A percentile compares a stretch with the other conserved stretches of the same genome.
Conservation (phyloP, 2,113 vertebrate species). For the Trematocara marginatum region DNA sequence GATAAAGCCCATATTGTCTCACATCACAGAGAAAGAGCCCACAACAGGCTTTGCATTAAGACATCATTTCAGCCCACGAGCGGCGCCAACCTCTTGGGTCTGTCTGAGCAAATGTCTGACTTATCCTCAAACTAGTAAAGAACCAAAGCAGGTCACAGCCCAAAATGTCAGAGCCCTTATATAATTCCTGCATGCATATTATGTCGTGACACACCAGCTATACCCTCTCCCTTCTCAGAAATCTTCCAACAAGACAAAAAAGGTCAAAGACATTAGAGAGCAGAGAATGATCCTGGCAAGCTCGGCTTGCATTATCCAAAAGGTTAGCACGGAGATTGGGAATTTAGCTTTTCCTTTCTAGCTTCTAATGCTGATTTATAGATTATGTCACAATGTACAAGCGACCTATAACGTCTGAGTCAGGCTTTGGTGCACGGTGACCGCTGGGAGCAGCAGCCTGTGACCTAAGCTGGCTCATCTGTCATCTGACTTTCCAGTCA, state of each 20-base stretch:
- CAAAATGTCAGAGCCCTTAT: conserved; percentile 59
- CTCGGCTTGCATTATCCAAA: background rate
- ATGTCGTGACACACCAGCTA: background rate
- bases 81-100: conserved; percentile 9
- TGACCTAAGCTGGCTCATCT: background rate
- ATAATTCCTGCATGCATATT: conserved; percentile 37
- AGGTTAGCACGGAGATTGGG: background rate
- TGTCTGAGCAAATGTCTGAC: conserved; percentile 14
- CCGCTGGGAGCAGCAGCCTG: background rate
- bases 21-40: background rate
- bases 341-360: background rate
- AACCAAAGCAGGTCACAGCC: conserved; percentile 19
- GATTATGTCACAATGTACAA: background rate
- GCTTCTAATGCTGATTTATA: background rate
- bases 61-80: conserved; percentile 28
- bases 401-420: background rate
- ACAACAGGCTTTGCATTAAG: conserved; percentile 9
- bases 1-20: conserved; percentile 18
- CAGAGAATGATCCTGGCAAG: background rate
- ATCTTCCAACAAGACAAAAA: conserved; percentile 11
- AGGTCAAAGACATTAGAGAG: conserved; percentile 20
- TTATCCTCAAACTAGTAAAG: conserved; percentile 37
- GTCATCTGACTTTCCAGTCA: background rate
- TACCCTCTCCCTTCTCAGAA: background rate
- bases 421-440: background rate